Evolutionary conservation across 2,888 invertebrate species (phyloP).

Genomic region (Ectemnius continuus): DNA sequence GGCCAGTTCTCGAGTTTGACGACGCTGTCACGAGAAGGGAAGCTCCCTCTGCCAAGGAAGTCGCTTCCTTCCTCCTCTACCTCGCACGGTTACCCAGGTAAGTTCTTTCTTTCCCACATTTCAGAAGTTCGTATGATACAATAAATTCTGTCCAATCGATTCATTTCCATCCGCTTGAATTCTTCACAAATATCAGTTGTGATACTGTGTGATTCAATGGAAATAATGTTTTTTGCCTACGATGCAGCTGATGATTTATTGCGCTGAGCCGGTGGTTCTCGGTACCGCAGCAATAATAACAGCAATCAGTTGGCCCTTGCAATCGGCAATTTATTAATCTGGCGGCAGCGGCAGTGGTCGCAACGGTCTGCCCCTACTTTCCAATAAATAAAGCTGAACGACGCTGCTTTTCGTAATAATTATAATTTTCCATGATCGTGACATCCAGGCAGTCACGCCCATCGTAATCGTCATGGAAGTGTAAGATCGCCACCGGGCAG

Average conservation of each 20-base stretch:
- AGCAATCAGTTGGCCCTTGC: constrained; percentile 37
- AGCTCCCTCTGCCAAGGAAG: constrained; percentile 83
- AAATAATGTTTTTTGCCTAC: no score
- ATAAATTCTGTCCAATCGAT: no score
- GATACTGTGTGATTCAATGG: no score
- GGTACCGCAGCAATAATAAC: constrained; percentile 42
- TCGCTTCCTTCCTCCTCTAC: constrained; percentile 85
- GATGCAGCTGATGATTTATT: constrained; percentile 34
- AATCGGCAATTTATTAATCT: constrained; percentile 56
- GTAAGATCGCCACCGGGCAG: constrained; percentile 41
- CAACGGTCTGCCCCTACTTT: constrained; percentile 37
- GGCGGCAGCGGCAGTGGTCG: background rate
- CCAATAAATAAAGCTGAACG: constrained; percentile 47
- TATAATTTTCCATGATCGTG: constrained; percentile 57
- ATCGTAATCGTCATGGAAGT: constrained; percentile 50
- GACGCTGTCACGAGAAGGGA: constrained; percentile 81
- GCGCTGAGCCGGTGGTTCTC: constrained; percentile 33
- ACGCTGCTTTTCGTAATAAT: constrained; percentile 54
- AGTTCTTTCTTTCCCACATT: constrained; percentile 52
- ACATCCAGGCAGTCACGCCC: constrained; percentile 46
- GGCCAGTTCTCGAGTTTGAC: constrained; percentile 84
- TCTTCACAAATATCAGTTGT: no score
- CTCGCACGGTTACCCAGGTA: constrained; percentile 86
- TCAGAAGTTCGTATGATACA: no score
- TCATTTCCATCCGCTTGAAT: no score